Base-by-base conservation (phyloP, 2,113 vertebrate species). In the Lycocorax pyrrhopterus region DNA sequence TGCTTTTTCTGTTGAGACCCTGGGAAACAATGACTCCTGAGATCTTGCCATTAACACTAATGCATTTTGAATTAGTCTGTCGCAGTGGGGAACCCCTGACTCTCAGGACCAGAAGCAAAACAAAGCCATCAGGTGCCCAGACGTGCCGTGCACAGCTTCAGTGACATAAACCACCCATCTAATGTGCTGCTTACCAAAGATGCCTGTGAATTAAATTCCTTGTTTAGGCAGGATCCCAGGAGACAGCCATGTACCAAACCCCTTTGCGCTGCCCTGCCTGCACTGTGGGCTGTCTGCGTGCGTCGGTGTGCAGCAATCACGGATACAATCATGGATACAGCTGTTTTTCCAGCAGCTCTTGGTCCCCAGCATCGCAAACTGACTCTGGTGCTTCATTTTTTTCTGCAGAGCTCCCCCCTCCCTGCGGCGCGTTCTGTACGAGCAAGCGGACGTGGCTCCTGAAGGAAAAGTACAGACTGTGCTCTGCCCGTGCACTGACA, bases 401-500 rank as follows among this genome's bases (percentile, higher is more conserved):
- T 68, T 73, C 83, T 74, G 92, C 92, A 95, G 94, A 67, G 84
- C 93, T 88, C 76, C 74, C 84, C 47, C 60, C 33, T 91, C 89
- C 62, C 88, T 39, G 89, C 9, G 11, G 47, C 4, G 6, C 46
- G 13, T 66, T 69, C 81, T 82, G 76, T 71, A 10, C 1, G 11
- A 94, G 93, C 6, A 2, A 85, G 92, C 4, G 21, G 63, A 51
- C 39, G 47, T 37, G 83, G 79, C 93, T 97, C 66, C 95, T 80
- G 76, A 74, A 96, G 94, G 95, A 96, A 96, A 94, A 94, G 97
- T 93, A 96, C 97, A 97, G 93, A 51, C 25, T 88, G 95, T 96
- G 86, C 97, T 97, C 94, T 85, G 90, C 91, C 81, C 74, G 22
- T 13, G 3, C 21, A 3, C 95, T 96, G 96, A 96, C 96, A 97